These are phyloP conservation scores for Temnothorax longispinosus DNA, from an alignment of 1,140 invertebrate species.

Conservation along the genomic window DNA sequence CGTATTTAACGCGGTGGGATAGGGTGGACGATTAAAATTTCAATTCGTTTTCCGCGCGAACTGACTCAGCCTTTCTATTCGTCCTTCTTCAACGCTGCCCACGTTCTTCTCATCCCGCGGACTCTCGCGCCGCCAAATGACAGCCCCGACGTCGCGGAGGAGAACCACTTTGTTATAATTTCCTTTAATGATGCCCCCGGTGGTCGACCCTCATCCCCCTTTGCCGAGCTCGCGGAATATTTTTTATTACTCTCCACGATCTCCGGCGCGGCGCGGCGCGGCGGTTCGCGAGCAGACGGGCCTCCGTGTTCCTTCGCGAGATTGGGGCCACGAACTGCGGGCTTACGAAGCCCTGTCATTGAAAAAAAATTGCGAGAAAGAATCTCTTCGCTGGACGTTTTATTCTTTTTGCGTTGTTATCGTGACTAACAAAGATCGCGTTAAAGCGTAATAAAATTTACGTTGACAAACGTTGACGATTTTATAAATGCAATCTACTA, in stretches of 20 bases:
- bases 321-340: constrained; percentile 43
- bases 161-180: constrained; percentile 79
- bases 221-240: constrained; percentile 67
- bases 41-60: constrained; percentile 79
- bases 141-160: constrained; percentile 66
- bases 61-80: constrained; percentile 76
- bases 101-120: constrained; percentile 60
- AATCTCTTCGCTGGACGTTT: neutral
- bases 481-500: neutral
- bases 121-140: constrained; percentile 67
- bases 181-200: constrained; percentile 76
- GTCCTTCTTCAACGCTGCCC: constrained; percentile 60
- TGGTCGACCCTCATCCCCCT: constrained; percentile 44
- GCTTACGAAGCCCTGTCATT: constrained; percentile 10
- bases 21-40: constrained; percentile 80
- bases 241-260: constrained; percentile 71
- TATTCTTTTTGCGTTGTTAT: neutral
- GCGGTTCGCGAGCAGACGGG: constrained; percentile 51
- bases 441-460: neutral
- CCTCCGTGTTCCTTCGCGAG: constrained; percentile 54
- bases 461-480: neutral
- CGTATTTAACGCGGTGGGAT: constrained; percentile 70
- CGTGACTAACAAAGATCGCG: neutral
- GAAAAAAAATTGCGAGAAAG: constrained; percentile 18
- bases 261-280: constrained; percentile 55